phyloP scores from a whole-genome alignment of 2,888 invertebrate genomes.

The Ochlodes sylvanus region DNA sequence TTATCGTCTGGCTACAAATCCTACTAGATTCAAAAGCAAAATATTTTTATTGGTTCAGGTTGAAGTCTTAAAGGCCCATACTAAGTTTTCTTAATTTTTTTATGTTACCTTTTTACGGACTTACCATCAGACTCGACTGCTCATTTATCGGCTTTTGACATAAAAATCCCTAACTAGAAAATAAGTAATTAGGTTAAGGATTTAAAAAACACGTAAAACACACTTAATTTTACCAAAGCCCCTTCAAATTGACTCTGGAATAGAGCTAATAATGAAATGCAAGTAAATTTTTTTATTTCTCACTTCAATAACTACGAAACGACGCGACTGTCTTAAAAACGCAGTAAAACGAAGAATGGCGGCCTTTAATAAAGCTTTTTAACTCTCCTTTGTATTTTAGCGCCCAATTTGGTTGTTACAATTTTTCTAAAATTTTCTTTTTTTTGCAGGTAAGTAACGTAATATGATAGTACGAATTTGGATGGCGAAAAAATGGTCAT shows the following conservation, averaged over 20 bases:
- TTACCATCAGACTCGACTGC: too few species aligned
- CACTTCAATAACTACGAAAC: slow-evolving; percentile 44
- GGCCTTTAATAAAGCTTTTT: slow-evolving; percentile 48
- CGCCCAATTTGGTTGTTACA: slow-evolving; percentile 38
- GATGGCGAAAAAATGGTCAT: not conserved
- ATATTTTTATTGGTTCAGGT: too few species aligned
- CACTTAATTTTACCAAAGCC: not conserved
- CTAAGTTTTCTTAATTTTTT: too few species aligned
- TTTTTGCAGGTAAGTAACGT: slow-evolving; percentile 37
- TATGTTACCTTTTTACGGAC: too few species aligned
- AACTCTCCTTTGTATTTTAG: slow-evolving; percentile 37
- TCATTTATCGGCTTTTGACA: too few species aligned
- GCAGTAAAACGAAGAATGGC: slow-evolving; percentile 49
- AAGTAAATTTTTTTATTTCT: slow-evolving; percentile 46
- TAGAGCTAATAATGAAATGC: slow-evolving; percentile 46
- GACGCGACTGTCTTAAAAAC: slow-evolving; percentile 43
- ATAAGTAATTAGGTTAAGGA: not conserved
- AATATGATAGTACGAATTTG: slow-evolving; percentile 8
- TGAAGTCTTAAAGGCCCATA: too few species aligned
- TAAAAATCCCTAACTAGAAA: too few species aligned
- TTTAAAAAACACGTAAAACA: not conserved
- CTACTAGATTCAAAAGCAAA: too few species aligned
- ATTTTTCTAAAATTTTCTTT: slow-evolving; percentile 38
- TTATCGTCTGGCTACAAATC: too few species aligned
- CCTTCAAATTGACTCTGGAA: slow-evolving; percentile 1